A percentile compares a stretch with the other conserved stretches of the same genome.
Conservation (phyloP, 1,140 invertebrate genomes). For the Drosophila oshimai region DNA sequence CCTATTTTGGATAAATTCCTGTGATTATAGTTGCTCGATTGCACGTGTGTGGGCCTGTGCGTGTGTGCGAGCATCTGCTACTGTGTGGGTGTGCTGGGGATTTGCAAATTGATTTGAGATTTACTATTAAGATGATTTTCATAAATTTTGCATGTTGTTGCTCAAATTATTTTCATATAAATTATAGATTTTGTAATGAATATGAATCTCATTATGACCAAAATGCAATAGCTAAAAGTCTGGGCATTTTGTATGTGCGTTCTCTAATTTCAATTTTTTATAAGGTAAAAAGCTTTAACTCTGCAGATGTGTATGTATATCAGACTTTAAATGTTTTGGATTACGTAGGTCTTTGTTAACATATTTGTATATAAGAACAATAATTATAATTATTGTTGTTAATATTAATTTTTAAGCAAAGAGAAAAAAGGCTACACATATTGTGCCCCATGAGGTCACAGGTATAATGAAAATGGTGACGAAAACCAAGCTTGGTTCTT, state of each 20-base stretch:
- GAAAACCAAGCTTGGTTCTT: too few relatives aligned
- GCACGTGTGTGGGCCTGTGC: conserved; percentile 42
- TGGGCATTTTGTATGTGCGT: conserved; percentile 46
- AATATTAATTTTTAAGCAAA: too few relatives aligned
- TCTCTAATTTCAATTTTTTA: conserved; percentile 37
- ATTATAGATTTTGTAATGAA: conserved; percentile 74
- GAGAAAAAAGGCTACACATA: too few relatives aligned
- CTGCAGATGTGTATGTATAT: too few relatives aligned
- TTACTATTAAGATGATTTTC: conserved; percentile 46
- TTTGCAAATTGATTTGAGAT: conserved; percentile 49
- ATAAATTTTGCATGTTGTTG: conserved; percentile 35
- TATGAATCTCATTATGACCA: conserved; percentile 67
- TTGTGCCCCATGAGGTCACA: too few relatives aligned
- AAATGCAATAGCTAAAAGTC: conserved; percentile 49
- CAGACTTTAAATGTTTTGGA: too few relatives aligned
- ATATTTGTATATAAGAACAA: too few relatives aligned
- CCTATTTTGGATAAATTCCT: conserved; percentile 75
- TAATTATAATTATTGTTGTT: too few relatives aligned
- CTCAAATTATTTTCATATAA: conserved; percentile 72
- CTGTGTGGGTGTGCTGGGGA: conserved; percentile 15
- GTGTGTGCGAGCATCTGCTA: neutral
- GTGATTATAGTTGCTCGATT: conserved; percentile 77
- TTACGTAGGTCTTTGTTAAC: too few relatives aligned
- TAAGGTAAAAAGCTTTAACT: neutral
- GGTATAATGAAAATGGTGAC: too few relatives aligned